A percentile compares a stretch with the other conserved stretches of the same genome.
These are phyloP conservation scores for Hypocryptadius cinnamomeus DNA, from an alignment of 2,113 vertebrate genomes.

Conservation along the genomic window DNA sequence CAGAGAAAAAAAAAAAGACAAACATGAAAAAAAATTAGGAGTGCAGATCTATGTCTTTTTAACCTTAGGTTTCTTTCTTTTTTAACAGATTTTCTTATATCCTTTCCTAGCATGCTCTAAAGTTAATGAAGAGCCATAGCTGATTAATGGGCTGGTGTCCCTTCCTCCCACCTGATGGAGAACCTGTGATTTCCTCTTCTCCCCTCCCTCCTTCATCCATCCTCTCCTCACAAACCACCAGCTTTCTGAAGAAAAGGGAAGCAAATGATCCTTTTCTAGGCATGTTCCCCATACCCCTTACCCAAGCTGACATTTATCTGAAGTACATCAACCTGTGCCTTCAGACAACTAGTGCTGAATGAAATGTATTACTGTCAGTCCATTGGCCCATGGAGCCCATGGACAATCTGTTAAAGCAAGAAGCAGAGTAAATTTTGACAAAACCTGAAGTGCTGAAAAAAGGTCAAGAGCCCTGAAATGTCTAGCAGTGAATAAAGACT, in stretches of 20 bases:
- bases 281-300: not conserved
- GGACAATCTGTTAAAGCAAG: not conserved
- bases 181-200: not conserved
- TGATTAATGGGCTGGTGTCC: not conserved
- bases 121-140: not conserved
- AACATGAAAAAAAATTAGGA: not conserved
- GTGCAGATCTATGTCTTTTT: not conserved
- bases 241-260: not conserved
- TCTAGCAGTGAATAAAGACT: not conserved
- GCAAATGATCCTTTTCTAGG: not conserved
- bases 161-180: not conserved
- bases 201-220: not conserved
- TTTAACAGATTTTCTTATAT: not conserved
- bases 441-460: not conserved
- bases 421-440: not conserved
- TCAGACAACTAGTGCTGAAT: not conserved
- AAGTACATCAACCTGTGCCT: not conserved
- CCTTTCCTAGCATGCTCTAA: not conserved
- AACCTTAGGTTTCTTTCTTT: not conserved
- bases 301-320: not conserved
- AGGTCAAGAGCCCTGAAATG: not conserved
- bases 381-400: not conserved
- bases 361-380: not conserved
- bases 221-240: not conserved
- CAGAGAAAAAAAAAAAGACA: not conserved